Conservation (phyloP, 1,140 invertebrate genomes). For the Drosophila rufa region DNA sequence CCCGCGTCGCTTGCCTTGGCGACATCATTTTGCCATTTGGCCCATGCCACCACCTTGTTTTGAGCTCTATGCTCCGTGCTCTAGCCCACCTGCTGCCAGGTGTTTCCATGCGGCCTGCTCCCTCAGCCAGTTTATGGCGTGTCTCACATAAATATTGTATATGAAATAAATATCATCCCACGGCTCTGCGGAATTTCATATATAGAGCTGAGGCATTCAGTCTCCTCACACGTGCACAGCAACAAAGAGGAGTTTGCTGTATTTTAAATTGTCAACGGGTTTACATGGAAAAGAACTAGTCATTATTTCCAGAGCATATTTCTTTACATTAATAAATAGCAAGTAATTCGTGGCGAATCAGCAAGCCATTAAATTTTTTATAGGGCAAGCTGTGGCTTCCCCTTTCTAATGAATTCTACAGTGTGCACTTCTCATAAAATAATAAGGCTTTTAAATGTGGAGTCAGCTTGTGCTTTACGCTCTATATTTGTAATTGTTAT, state of each 20-base stretch:
- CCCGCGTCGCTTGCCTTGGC: slow-evolving; percentile 33
- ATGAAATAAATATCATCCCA: slow-evolving; percentile 57
- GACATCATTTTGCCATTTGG: slow-evolving; percentile 56
- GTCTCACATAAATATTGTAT: slow-evolving; percentile 59
- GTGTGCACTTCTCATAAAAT: neutral
- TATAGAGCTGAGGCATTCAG: slow-evolving; percentile 30
- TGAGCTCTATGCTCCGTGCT: slow-evolving; percentile 6
- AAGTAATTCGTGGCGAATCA: neutral
- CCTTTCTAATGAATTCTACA: neutral
- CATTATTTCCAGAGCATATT: neutral
- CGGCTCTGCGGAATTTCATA: slow-evolving; percentile 19
- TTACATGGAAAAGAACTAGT: neutral
- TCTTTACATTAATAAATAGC: neutral
- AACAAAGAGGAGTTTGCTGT: neutral
- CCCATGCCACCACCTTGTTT: slow-evolving; percentile 22
- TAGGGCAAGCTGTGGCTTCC: neutral
- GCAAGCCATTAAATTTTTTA: too few relatives aligned
- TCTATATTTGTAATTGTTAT: neutral
- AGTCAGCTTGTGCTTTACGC: neutral
- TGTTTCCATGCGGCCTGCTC: slow-evolving; percentile 41
- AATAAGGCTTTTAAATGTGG: neutral
- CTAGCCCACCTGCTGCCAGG: slow-evolving; percentile 29
- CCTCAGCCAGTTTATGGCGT: slow-evolving; percentile 44
- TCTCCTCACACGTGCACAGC: slow-evolving; percentile 14
- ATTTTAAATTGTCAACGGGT: slow-evolving; percentile 1